Evolutionary conservation across 2,888 invertebrate species (phyloP), one percentile per base, ranked within the genome.

Genomic region (Thymelicus lineola): DNA sequence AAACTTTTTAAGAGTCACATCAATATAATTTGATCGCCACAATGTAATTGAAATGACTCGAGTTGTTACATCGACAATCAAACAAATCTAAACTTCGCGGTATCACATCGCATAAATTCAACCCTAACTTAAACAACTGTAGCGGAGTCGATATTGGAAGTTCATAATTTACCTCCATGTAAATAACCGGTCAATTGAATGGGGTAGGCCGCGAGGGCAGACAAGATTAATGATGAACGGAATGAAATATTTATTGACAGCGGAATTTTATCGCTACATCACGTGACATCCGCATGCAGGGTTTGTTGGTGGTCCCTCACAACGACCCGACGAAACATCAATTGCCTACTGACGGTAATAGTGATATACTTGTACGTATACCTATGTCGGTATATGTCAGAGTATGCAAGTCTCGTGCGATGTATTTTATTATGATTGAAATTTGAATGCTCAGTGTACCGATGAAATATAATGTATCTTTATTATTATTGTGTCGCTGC

Each of bases 141-240:
- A 50, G 50, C 57, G 50, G 58, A 64, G 69, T 64, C 63, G 69
- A 69, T 69, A 69, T 69, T 79, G 74, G 74, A 80, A 82, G 76
- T 81, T 81, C 79, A 83, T 83, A 82, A 84, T 80, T 80, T 78
- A 83, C 76, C 69, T 69, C 58, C 72, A 80, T 81, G 79, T 79
- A 81, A 82, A 84, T 83, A 83, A 82, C 80, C 83, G 82, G 79
- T 77, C 83, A 82, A 85, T 84, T 86, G 83, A 83, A 84, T 84
- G 80, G 80, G 83, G 78, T 80, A 77, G 80, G 75, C 79, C 77
- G 74, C 75, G 71, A 72, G 71, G 46, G 79, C 79, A 80, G 77
- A 78, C 78, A 84, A 86, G 86, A 87, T 86, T 87, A 86, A 88
- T 88, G 85, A 84, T 81, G 74, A 79, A 76, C 78, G 77, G 82